phyloP scores from a whole-genome alignment of 2,113 vertebrate species.

The Gallinago jamesoni region DNA sequence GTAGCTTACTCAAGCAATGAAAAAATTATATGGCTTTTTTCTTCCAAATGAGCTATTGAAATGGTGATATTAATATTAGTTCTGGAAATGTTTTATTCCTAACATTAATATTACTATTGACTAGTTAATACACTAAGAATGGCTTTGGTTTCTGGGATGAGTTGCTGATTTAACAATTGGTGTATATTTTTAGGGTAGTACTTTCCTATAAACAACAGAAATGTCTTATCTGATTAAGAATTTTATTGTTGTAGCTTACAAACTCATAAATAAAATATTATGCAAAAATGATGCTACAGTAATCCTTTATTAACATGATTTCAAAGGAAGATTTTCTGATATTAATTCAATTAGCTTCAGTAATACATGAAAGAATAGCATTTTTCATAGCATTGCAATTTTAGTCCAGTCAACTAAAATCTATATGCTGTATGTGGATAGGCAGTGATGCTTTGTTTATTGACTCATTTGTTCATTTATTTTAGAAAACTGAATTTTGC shows the following conservation, averaged over 20 bases:
- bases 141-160: not conserved
- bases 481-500: not conserved
- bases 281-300: not conserved
- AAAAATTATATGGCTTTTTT: not conserved
- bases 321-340: constrained; percentile 33
- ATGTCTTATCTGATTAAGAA: not conserved
- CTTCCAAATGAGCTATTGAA: not conserved
- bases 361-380: not conserved
- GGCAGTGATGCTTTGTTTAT: not conserved
- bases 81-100: not conserved
- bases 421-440: not conserved
- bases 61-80: not conserved
- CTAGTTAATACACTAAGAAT: not conserved
- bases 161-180: not conserved
- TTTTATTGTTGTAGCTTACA: not conserved
- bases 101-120: not conserved
- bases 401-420: not conserved
- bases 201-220: not conserved
- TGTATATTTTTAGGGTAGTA: not conserved
- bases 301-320: constrained; percentile 20
- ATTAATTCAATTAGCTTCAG: not conserved
- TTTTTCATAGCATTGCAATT: not conserved
- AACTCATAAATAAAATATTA: constrained; percentile 33
- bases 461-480: not conserved
- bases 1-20: not conserved